phyloP scores from a whole-genome alignment of 2,113 vertebrate species.

The Microcebus lehilahytsara region DNA sequence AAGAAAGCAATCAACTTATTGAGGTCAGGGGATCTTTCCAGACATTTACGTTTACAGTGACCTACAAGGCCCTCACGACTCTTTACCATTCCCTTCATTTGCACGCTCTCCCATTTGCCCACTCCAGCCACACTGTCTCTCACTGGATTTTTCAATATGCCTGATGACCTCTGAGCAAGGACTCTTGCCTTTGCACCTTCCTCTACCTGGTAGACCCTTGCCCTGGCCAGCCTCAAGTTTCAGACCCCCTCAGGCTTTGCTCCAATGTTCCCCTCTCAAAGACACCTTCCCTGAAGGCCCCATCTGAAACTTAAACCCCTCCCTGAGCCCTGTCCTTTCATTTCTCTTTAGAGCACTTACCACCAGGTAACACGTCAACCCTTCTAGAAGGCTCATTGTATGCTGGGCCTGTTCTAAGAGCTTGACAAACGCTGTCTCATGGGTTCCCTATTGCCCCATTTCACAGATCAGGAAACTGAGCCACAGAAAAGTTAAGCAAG shows the following conservation, averaged over 20 bases:
- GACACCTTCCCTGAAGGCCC: background rate
- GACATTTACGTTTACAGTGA: background rate
- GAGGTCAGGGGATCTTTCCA: background rate
- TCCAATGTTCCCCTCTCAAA: background rate
- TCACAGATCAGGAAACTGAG: background rate
- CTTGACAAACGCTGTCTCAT: accelerated
- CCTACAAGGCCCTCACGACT: background rate
- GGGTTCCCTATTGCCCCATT: too few species aligned
- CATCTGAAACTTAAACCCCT: background rate
- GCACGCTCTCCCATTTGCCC: background rate
- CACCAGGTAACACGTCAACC: background rate
- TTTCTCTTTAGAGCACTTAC: background rate
- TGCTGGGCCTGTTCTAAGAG: background rate
- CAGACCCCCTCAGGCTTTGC: too few species aligned
- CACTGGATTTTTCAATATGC: too few species aligned
- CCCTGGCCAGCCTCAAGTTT: background rate
- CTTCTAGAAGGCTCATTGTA: background rate
- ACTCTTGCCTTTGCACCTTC: background rate
- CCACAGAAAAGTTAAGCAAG: background rate
- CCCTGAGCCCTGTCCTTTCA: background rate
- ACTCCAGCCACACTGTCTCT: background rate
- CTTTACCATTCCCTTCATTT: accelerated
- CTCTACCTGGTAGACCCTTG: background rate
- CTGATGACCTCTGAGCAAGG: background rate
- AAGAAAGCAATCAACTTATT: background rate